Conservation (phyloP, 2,797 vertebrate species). For the Ataeniobius toweri region DNA sequence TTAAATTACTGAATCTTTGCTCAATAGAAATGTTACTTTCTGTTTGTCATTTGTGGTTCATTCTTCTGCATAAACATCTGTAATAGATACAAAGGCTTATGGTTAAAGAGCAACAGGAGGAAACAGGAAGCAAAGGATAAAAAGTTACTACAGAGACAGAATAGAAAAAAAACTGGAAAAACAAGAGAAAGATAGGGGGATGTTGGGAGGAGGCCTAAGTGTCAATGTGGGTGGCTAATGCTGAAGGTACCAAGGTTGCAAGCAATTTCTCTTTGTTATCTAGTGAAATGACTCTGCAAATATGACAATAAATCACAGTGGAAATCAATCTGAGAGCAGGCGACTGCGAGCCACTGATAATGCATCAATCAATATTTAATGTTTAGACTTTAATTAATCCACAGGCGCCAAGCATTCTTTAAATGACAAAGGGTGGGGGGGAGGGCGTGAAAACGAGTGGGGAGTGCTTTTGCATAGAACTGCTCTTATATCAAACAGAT, state of each 20-base stretch:
- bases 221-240: conserved; percentile 74
- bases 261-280: conserved; percentile 98
- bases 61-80: conserved; percentile 54
- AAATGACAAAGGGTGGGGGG: conserved; percentile 89
- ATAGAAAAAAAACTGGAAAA: conserved; percentile 60
- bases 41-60: neutral
- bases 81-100: conserved; percentile 44
- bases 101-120: conserved; percentile 41
- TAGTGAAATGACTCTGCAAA: conserved; percentile 99
- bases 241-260: conserved; percentile 79
- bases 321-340: conserved; percentile 98
- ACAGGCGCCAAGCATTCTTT: conserved; percentile 95
- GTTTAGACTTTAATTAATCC: conserved; percentile 99
- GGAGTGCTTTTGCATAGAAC: conserved; percentile 92
- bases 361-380: conserved; percentile 99
- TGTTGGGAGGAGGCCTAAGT: conserved; percentile 56
- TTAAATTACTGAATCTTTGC: neutral
- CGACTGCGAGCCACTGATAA: conserved; percentile 99
- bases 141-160: conserved; percentile 52
- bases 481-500: conserved; percentile 90
- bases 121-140: conserved; percentile 52
- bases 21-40: conserved; percentile 3
- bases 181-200: conserved; percentile 52
- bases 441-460: conserved; percentile 66
- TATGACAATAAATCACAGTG: conserved; percentile 99